These are phyloP conservation scores for Falco cherrug DNA, from an alignment of 2,797 vertebrate genomes.

Conservation along the genomic window DNA sequence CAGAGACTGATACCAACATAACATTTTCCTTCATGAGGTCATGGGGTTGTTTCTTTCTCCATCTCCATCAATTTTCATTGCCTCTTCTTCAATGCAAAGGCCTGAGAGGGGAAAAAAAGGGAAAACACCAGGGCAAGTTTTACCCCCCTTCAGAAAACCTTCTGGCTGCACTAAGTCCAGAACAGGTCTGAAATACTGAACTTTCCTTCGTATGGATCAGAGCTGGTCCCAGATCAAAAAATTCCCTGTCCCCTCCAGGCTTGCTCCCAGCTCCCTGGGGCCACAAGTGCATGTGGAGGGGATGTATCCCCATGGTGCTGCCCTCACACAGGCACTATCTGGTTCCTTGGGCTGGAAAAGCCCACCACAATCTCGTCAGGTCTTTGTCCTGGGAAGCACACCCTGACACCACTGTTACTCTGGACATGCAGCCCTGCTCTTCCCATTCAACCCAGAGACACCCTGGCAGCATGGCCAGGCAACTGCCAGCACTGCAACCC, in stretches of 20 bases:
- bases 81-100: accelerated
- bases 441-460: neutral
- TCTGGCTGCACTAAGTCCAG: neutral
- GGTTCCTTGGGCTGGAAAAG: neutral
- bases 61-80: neutral
- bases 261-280: neutral
- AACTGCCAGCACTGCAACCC: neutral
- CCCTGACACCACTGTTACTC: no score
- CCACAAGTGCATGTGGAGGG: accelerated
- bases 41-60: neutral
- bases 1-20: neutral
- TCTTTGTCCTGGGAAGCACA: neutral
- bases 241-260: accelerated
- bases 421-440: neutral
- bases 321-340: neutral
- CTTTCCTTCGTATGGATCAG: neutral
- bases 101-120: neutral
- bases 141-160: neutral
- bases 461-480: neutral
- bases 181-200: neutral
- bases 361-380: neutral
- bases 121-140: neutral
- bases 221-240: neutral
- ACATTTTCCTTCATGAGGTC: neutral
- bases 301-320: neutral